These are phyloP conservation scores for Stomatorhinus ivindoensis DNA, from an alignment of 2,113 vertebrate species.

Conservation along the genomic window DNA sequence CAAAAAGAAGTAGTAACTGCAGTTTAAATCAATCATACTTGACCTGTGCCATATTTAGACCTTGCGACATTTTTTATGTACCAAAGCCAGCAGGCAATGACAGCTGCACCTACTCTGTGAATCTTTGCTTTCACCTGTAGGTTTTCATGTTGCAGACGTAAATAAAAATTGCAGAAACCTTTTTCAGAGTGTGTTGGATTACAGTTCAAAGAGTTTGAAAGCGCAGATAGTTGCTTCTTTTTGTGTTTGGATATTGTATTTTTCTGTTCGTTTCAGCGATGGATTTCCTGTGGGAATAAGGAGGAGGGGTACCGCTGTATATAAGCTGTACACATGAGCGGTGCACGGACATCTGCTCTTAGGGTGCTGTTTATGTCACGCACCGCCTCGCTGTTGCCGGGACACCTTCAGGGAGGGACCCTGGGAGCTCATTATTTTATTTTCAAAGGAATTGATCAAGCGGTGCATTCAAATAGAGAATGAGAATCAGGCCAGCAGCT, in stretches of 20 bases:
- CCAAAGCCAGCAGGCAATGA: neutral
- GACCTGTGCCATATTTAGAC: neutral
- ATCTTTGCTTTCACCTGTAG: neutral
- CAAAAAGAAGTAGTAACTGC: neutral
- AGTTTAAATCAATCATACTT: conserved; percentile 1
- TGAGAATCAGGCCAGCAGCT: conserved; percentile 31
- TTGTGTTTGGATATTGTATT: neutral
- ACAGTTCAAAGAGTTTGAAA: neutral
- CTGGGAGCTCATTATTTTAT: conserved; percentile 20
- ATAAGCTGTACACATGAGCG: neutral
- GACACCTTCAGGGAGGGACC: neutral
- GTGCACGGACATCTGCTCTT: neutral
- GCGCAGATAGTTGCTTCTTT: neutral
- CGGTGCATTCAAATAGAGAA: conserved; percentile 4
- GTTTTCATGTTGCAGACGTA: neutral
- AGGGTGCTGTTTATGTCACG: neutral
- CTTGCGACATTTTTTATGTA: neutral
- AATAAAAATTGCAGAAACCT: neutral
- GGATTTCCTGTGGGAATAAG: neutral
- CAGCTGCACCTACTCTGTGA: neutral
- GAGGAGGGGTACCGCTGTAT: neutral
- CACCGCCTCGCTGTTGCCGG: neutral
- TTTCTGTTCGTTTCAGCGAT: neutral
- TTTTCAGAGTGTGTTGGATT: neutral
- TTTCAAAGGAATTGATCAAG: conserved; percentile 31